A percentile compares a stretch with the other conserved stretches of the same genome.
Evolutionary conservation across 2,113 vertebrate genomes (phyloP).

Genomic region (Poeciliopsis occidentalis): DNA sequence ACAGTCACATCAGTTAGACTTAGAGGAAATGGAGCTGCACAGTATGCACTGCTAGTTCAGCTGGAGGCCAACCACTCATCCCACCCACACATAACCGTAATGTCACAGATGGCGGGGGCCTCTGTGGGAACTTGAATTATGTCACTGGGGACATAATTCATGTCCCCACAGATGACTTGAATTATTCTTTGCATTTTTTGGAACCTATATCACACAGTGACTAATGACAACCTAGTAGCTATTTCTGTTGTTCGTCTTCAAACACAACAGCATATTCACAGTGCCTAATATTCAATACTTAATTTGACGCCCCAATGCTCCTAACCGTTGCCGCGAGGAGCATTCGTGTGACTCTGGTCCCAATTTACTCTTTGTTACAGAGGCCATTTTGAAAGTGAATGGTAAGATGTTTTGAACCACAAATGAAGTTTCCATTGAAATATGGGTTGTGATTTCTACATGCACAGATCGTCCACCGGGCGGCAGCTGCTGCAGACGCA

Average conservation of each 20-base stretch:
- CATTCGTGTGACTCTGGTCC: constrained; percentile 44
- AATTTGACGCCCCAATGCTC: constrained; percentile 68
- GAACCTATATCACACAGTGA: constrained; percentile 26
- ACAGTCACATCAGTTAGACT: constrained; percentile 46
- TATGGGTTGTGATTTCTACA: constrained; percentile 6
- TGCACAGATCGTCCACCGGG: constrained; percentile 7
- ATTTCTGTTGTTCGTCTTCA: constrained; percentile 25
- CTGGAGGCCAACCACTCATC: constrained; percentile 58
- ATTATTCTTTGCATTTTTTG: constrained; percentile 34
- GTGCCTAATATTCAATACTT: constrained; percentile 70
- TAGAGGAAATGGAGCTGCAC: constrained; percentile 50
- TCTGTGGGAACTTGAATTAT: constrained; percentile 50
- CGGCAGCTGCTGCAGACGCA: constrained; percentile 42
- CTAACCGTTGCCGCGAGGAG: constrained; percentile 57
- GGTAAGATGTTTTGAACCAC: constrained; percentile 21
- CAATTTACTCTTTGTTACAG: constrained; percentile 41
- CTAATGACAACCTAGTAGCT: constrained; percentile 34
- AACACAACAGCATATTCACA: constrained; percentile 59
- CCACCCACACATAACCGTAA: constrained; percentile 59
- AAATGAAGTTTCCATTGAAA: constrained; percentile 7
- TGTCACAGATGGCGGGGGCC: constrained; percentile 66
- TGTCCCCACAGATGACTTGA: too few relatives aligned
- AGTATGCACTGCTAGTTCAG: constrained; percentile 49
- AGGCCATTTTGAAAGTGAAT: constrained; percentile 60
- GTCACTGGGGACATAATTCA: constrained; percentile 42